Percentiles rank a stretch among this genome's conserved stretches.
Evolutionary conservation across 2,797 vertebrate species (phyloP).

Genomic region (Tokudaia muenninki): DNA sequence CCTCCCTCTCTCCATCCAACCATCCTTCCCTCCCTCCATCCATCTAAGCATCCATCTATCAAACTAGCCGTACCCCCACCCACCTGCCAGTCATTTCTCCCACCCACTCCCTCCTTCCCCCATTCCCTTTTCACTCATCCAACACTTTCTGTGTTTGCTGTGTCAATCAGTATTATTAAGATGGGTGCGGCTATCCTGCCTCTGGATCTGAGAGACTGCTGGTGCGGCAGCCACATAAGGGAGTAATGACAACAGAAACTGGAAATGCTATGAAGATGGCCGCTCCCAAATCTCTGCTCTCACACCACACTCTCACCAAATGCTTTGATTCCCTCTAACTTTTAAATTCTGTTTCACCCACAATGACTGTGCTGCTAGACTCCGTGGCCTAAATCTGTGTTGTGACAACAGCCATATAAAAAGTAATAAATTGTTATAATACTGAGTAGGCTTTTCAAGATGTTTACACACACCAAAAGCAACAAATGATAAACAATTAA

Average conservation of each 20-base stretch:
- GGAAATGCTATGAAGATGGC: not conserved
- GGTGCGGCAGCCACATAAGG: not conserved
- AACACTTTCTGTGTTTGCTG: not conserved
- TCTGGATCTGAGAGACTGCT: not conserved
- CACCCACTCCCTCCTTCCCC: too few species aligned
- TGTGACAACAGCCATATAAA: not conserved
- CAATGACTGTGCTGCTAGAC: not conserved
- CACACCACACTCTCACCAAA: not conserved
- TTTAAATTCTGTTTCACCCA: not conserved
- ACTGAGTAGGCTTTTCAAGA: not conserved
- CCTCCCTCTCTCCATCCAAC: not conserved
- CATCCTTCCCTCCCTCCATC: not conserved
- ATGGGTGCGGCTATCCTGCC: not conserved
- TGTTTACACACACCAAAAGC: not conserved
- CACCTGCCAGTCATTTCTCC: too few species aligned
- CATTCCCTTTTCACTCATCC: not conserved
- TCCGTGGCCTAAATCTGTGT: not conserved
- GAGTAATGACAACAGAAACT: not conserved
- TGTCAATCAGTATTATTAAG: not conserved
- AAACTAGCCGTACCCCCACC: not conserved
- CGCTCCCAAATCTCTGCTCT: not conserved
- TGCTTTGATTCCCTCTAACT: not conserved
- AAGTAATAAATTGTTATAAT: slow-evolving; percentile 29
- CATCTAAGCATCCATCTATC: too few species aligned
- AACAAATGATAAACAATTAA: not conserved